Conservation (phyloP, 2,888 invertebrate genomes). For the Idaea straminata region DNA sequence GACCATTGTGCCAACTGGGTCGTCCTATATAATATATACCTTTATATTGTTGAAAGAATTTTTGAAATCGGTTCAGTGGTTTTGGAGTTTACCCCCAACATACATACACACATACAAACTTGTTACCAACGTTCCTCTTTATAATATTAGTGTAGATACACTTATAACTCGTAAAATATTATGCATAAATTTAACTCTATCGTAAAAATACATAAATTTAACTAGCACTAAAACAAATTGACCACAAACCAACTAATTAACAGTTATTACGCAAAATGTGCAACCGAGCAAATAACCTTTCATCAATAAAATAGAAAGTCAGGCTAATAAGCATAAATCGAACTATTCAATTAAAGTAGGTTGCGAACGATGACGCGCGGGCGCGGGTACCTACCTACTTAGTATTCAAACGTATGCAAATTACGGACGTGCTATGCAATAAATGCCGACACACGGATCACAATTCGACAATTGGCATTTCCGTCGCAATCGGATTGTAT, state of each 20-base stretch:
- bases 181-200: too few species aligned
- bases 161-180: too few species aligned
- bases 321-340: conserved; percentile 67
- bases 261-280: conserved; percentile 9
- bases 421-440: conserved; percentile 78
- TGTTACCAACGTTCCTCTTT: too few species aligned
- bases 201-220: not conserved
- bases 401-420: conserved; percentile 80
- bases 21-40: too few species aligned
- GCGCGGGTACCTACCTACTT: conserved; percentile 48
- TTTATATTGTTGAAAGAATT: too few species aligned
- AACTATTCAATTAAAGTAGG: conserved; percentile 77
- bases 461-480: conserved; percentile 78
- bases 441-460: conserved; percentile 78
- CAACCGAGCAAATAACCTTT: conserved; percentile 23
- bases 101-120: too few species aligned
- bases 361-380: conserved; percentile 65
- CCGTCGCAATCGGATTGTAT: conserved; percentile 64
- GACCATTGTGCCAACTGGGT: too few species aligned
- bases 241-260: not conserved
- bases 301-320: conserved; percentile 49
- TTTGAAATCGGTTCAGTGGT: too few species aligned
- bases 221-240: conserved; percentile 18
- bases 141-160: too few species aligned
- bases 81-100: too few species aligned